Base-by-base conservation (phyloP, 2,888 invertebrate species). In the Ganaspis brasiliensis region DNA sequence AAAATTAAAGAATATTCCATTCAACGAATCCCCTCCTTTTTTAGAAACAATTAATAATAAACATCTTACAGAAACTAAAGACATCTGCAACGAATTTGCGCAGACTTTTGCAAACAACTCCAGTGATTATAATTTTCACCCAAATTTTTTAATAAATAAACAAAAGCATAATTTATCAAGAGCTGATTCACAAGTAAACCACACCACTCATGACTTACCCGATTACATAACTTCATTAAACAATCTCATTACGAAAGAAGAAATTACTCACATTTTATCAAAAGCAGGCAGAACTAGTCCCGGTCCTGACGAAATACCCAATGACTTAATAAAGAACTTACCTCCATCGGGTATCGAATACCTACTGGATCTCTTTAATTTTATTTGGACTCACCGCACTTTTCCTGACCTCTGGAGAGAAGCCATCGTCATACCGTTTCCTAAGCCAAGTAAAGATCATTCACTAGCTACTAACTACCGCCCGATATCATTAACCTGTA, bases 301-400 rank as follows among this genome's bases (percentile, higher is more conserved):
- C 14, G 82, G 81, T 6, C 81, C 82, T 4, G 81, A 81, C 26
- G 73, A 72, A 5, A 81, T 82, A 2, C 73, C 75, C 1, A 81
- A 75, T 57, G 73, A 75, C 5, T 63, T 84, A 14, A 21, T 81
- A 1, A 77, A 79, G 74, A 70, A 81, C 2, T 40, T 81, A 2
- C 79, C 79, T 10, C 1, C 45, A 1, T 63, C 45, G 2, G 77
- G 37, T 6, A 14, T 74, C 3, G 31, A 31, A 4, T 31, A 31
- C 31, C 31, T 31, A 2, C 31, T 4, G 2, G 2, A 31, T 31
- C 31, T 31, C 6, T 31, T 31, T 31, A 31, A 31, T 31, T 6
- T 31, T 4, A 31, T 31, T 6, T 31, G 31, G 31, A 31, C 31
- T 31, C 2, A 31, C 2, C 31, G 6, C 6, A 6, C 6, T 4